phyloP scores from a whole-genome alignment of 2,888 invertebrate genomes.

The Drosophila limbata region DNA sequence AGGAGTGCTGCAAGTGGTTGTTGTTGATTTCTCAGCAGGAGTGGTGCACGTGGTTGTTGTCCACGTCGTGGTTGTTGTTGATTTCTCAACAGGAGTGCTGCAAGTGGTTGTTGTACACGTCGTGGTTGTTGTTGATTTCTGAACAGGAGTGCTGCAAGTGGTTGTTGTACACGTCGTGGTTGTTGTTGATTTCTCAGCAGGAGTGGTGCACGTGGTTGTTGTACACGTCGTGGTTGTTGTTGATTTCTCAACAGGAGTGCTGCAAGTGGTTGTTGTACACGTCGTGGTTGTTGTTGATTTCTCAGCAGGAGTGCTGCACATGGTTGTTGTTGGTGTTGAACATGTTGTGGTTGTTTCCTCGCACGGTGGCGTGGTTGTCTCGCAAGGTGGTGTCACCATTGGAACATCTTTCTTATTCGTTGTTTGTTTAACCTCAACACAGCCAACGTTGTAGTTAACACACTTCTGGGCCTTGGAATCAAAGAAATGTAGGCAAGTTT shows the following conservation, averaged over 20 bases:
- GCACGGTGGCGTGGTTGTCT: constrained; percentile 32
- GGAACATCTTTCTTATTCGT: constrained; percentile 2
- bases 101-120: no score
- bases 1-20: not conserved
- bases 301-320: not conserved
- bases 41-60: constrained; percentile 1
- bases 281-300: constrained; percentile 1
- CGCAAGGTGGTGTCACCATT: constrained; percentile 7
- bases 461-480: constrained; percentile 69
- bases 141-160: not conserved
- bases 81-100: not conserved
- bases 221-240: constrained; percentile 14
- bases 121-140: constrained; percentile 2
- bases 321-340: not conserved
- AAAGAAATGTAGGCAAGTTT: constrained; percentile 68
- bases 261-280: not conserved
- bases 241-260: not conserved
- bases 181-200: not conserved
- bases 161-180: constrained; percentile 12
- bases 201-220: not conserved
- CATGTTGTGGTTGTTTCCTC: constrained; percentile 2
- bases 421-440: constrained; percentile 59
- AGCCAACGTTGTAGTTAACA: constrained; percentile 71
- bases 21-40: not conserved
- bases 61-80: constrained; percentile 22